Evolutionary conservation across 92 coral and sea anemone species (phyloP).

Genomic region (Heteractis magnifica): DNA sequence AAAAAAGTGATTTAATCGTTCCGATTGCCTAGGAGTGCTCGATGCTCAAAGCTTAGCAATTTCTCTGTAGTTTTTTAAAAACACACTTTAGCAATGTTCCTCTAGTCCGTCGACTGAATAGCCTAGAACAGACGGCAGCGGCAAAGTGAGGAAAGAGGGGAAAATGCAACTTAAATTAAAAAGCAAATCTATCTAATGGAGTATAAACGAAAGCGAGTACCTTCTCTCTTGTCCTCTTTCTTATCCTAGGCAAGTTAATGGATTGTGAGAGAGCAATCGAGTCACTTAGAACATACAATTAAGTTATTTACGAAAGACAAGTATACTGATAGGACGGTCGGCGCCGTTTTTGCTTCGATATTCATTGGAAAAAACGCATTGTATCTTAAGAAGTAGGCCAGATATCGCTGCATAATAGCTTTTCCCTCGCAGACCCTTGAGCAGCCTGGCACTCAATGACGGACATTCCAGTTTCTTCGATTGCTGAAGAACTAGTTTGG

Average conservation of each 20-base stretch:
- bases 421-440: neutral
- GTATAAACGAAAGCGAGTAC: neutral
- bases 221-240: neutral
- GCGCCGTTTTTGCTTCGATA: constrained; percentile 7
- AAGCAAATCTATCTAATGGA: neutral
- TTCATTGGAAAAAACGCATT: neutral
- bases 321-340: neutral
- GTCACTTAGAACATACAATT: constrained; percentile 2
- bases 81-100: neutral
- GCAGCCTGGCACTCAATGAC: neutral
- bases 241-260: neutral
- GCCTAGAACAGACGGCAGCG: neutral
- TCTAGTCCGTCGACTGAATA: neutral
- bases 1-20: too few species aligned
- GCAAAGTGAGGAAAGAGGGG: neutral
- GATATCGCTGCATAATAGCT: neutral
- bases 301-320: neutral
- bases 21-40: too few species aligned
- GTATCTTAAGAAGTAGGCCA: neutral
- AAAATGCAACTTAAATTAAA: neutral
- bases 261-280: neutral
- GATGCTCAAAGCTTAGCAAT: neutral
- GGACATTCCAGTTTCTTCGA: neutral
- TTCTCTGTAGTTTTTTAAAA: neutral
- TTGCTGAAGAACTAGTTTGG: too few species aligned